These are phyloP conservation scores for Heliconius melpomene DNA, from an alignment of 1,140 invertebrate species.

Conservation along the genomic window DNA sequence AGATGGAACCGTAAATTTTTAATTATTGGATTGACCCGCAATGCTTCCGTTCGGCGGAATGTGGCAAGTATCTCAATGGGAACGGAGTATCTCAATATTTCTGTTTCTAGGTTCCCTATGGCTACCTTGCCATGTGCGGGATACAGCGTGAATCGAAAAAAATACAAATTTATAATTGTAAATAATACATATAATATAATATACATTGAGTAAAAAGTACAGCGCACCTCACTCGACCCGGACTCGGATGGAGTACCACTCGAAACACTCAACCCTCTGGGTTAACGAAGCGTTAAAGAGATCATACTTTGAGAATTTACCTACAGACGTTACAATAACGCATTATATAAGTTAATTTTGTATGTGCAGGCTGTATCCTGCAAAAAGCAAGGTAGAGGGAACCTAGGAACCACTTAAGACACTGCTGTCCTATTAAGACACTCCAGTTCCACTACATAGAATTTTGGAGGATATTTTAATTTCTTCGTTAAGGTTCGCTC, in stretches of 20 bases:
- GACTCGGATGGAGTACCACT: slow-evolving; percentile 40
- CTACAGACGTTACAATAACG: neutral
- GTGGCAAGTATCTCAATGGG: no score
- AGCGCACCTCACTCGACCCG: slow-evolving; percentile 41
- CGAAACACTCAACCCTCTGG: slow-evolving; percentile 35
- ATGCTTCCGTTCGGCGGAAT: no score
- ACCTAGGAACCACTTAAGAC: neutral
- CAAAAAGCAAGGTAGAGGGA: no score
- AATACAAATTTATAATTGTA: neutral
- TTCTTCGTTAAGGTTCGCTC: no score
- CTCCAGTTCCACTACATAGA: no score
- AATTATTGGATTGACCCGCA: no score
- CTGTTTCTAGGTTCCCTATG: no score
- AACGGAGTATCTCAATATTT: no score
- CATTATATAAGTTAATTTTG: neutral
- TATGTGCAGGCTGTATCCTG: neutral
- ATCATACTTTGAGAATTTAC: slow-evolving; percentile 32
- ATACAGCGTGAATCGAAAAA: no score
- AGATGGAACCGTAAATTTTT: no score
- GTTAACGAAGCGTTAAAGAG: slow-evolving; percentile 46
- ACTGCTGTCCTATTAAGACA: neutral
- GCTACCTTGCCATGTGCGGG: no score
- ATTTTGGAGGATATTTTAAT: no score
- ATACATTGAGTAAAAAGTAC: slow-evolving; percentile 34
- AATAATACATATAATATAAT: slow-evolving; percentile 16